phyloP scores from a whole-genome alignment of 2,888 invertebrate genomes.

The Hoplodrina blanda region DNA sequence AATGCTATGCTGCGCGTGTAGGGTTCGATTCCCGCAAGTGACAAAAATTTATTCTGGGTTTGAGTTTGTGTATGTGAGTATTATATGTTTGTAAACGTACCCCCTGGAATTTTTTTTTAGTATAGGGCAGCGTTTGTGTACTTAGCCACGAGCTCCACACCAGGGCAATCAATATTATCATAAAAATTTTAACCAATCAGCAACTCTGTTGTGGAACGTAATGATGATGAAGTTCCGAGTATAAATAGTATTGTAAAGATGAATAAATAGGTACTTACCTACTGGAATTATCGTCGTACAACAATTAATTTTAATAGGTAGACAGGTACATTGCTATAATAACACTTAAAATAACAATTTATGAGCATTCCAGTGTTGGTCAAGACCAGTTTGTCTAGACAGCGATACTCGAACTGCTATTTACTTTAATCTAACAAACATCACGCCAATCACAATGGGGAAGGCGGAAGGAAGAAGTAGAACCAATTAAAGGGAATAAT shows the following conservation, averaged over 20 bases:
- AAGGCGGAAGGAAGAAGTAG: no score
- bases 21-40: no score
- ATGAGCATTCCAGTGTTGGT: conserved; percentile 30
- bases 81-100: no score
- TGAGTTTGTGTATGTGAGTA: no score
- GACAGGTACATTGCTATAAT: conserved; percentile 15
- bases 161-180: neutral
- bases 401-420: conserved; percentile 14
- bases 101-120: no score
- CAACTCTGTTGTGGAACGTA: neutral
- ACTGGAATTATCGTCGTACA: neutral
- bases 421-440: neutral
- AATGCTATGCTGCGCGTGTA: no score
- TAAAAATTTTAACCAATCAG: neutral
- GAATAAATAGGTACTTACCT: neutral
- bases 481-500: no score
- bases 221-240: neutral
- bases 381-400: conserved; percentile 41
- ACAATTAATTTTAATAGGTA: neutral
- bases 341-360: conserved; percentile 51
- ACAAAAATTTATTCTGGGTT: no score
- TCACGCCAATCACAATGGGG: no score
- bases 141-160: no score
- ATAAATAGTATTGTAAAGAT: neutral
- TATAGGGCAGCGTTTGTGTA: no score